Base-by-base conservation (phyloP, 2,797 vertebrate species). In the Bryconaethiops microstoma region DNA sequence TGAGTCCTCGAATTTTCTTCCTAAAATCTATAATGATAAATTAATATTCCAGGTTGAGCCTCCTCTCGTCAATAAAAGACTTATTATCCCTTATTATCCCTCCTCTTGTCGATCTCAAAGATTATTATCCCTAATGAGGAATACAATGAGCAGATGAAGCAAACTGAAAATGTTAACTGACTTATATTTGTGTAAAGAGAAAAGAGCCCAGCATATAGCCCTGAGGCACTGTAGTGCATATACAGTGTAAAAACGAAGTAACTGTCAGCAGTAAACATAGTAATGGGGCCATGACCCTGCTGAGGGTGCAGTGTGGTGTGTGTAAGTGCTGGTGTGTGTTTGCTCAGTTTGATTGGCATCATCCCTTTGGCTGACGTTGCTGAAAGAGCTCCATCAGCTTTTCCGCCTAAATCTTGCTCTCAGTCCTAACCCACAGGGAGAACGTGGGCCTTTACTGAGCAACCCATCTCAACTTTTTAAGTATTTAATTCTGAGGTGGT, bases 241-340 rank as follows among this genome's bases (percentile, higher is more conserved):
- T 62, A 62, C 7, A 25, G 9, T 64, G 62, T 64, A 25, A 35
- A 64, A 35, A 29, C 29, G 29, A 29, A 29, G 29, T 29, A 29
- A 1, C 29, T 29, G 48, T 25, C 42, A 75, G 60, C 40, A 23
- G 54, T 67, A 50, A 7, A 52, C n/a, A 13, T 7, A 16, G n/a
- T 63, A 81, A 55, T 76, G 39, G 48, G 10, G 74, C 50, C 72
- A 54, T 77, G n/a, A 21, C 42, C 6, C 45, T 45, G 48, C 71
- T 74, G 69, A 73, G 68, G 4, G 83, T 72, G 42, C 77, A 79
- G 78, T 77, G 81, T 64, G 19, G 62, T n/a, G 74, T 65, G 19
- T 45, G 42, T 45, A 10, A 7, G 42, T 45, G 42, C 10, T 7
- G 17, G 74, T 65, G 19, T 50, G 19, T 64, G 29, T 57, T 16